Evolutionary conservation across 1,140 invertebrate species (phyloP).

Genomic region (Colletes latitarsis): DNA sequence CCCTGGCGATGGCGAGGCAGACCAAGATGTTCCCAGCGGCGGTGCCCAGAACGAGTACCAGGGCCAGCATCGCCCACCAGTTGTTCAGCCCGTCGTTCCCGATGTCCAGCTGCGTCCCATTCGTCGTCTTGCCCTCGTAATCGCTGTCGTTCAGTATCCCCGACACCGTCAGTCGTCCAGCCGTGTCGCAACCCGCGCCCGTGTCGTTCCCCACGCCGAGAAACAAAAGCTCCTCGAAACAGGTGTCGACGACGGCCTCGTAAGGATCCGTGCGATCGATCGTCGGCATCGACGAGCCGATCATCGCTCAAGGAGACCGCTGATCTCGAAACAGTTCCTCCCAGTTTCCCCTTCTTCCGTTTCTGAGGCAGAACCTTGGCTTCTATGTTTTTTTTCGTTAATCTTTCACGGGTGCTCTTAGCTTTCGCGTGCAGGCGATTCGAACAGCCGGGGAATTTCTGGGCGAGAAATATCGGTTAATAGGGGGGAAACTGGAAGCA

Average conservation of each 20-base stretch:
- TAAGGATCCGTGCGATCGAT: constrained; percentile 45
- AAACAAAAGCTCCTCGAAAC: constrained; percentile 23
- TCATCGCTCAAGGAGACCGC: constrained; percentile 49
- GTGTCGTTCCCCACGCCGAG: constrained; percentile 5
- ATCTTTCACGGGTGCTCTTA: no score
- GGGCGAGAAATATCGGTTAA: no score
- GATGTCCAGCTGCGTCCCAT: constrained; percentile 32
- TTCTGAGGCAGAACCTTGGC: no score
- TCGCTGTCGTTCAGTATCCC: constrained; percentile 71
- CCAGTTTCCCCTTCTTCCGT: background rate
- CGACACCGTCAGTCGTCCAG: constrained; percentile 58
- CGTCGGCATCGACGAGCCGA: constrained; percentile 40
- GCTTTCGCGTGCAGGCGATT: no score
- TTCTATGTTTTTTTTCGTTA: no score
- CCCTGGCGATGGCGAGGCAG: constrained; percentile 94
- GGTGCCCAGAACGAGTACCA: constrained; percentile 92
- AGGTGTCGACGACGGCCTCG: constrained; percentile 30
- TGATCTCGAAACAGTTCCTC: background rate
- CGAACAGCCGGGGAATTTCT: no score
- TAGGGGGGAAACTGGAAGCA: no score
- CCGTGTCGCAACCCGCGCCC: background rate
- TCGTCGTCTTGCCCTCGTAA: constrained; percentile 41
- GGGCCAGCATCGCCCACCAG: constrained; percentile 88
- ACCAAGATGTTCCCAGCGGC: constrained; percentile 97
- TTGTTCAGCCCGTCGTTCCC: constrained; percentile 81